Base-by-base conservation (phyloP, 2,888 invertebrate species). In the Yponomeuta cagnagella region DNA sequence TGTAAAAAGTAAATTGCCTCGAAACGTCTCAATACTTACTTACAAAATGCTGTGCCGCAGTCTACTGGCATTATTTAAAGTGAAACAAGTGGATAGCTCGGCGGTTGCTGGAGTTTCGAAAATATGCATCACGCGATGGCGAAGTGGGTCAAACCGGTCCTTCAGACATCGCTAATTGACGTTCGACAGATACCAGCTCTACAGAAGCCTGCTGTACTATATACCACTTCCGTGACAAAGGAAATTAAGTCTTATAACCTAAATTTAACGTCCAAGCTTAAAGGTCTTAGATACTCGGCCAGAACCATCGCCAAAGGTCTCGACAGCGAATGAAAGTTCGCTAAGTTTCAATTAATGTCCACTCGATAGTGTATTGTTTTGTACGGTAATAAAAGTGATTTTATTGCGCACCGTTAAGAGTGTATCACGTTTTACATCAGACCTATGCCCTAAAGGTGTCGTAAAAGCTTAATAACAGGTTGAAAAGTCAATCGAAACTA, bases 361-460 rank as follows among this genome's bases (percentile, higher is more conserved):
- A 82, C 71, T 76, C 83, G 78, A 90, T 84, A 89, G 84, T 89
- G 89, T 85, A 87, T 90, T 87, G 88, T 89, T 84, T 82, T 81
- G 77, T 77, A 78, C 82, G 74, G 82, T 78, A 86, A 90, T 90
- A 90, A 90, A 90, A 89, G 78, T 83, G 83, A 89, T 88, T 89
- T 89, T 90, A 86, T 86, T 89, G 86, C 88, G 85, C 85, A 89
- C 87, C 82, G 79, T 76, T 82, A 77, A 81, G 84, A 70, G 75
- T 81, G 84, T 90, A 87, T 87, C 87, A 86, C 90, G 86, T 90
- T 90, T 84, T 85, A 84, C 83, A 83, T 85, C 82, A 86, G 81
- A 64, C 9, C 48, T 82, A 79, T 80, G 84, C 80, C 43, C 52
- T 58, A 5, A 58, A 15, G 15, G 52, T 58, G 15, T 58, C 52